phyloP scores from a whole-genome alignment of 1,140 invertebrate species.

The Gyrodactylus salaris region DNA sequence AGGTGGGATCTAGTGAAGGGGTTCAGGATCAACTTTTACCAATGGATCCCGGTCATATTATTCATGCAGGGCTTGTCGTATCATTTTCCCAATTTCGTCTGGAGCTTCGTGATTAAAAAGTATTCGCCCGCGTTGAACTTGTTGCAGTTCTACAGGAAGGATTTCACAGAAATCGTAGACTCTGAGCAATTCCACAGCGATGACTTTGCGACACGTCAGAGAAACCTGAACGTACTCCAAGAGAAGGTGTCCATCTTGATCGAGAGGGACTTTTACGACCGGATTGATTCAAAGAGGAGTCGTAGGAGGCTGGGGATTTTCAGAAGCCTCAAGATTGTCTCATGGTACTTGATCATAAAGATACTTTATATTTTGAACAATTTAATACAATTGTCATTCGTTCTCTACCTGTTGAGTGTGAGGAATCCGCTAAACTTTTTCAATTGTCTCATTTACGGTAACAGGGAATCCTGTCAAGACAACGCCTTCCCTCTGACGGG shows the following conservation, averaged over 20 bases:
- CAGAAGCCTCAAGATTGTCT: background rate
- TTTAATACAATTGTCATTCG: background rate
- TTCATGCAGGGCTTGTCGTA: background rate
- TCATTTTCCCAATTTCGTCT: background rate
- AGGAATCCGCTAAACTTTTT: background rate
- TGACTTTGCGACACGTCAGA: background rate
- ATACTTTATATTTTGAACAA: background rate
- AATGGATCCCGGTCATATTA: background rate
- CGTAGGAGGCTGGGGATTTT: too few species aligned
- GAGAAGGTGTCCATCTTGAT: background rate
- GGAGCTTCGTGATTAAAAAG: background rate
- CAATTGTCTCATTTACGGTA: background rate
- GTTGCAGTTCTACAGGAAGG: background rate
- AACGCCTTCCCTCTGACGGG: background rate
- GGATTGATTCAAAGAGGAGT: background rate
- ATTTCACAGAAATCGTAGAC: background rate
- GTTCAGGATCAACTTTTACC: background rate
- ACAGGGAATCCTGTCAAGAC: background rate
- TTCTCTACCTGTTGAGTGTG: background rate
- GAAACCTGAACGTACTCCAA: background rate
- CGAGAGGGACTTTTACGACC: background rate
- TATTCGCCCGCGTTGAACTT: background rate
- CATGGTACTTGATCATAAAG: background rate
- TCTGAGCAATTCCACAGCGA: background rate
- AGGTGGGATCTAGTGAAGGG: background rate